Base-by-base conservation (phyloP, 2,888 invertebrate species). In the Synanthedon vespiformis region DNA sequence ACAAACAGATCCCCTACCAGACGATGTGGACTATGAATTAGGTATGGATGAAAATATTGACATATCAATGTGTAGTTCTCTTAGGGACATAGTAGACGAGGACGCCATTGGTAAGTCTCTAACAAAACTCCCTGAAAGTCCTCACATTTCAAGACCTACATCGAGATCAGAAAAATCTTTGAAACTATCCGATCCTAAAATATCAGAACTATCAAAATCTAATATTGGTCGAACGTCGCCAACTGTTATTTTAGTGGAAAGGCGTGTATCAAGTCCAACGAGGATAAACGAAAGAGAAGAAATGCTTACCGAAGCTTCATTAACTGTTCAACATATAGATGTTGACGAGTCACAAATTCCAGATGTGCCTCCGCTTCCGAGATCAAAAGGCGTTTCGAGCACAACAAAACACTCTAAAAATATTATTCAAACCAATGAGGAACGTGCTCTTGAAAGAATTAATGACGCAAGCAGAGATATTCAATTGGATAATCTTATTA, bases 1-100 rank as follows among this genome's bases (percentile, higher is more conserved):
- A 1, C 95, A 95, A 80, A 95, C 95, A 0, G 95, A 95, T 77
- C 94, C 95, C 0, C 73, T 95, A 48, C 94, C 94, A 0, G 94
- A 94, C 62, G 94, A 94, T 62, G 90, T 93, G 54, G 89, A 90
- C 58, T 91, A 91, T 67, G 92, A 93, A 66, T 79, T 89, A 61
- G 81, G 89, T 16, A 68, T 86, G 54, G 88, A 88, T 57, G 88
- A 86, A 57, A 78, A 82, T 64, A 60, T 86, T 44, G 82, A 87
- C 54, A 58, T 84, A 47, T 88, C 88, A 6, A 80, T 85, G 67
- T 80, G 83, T n/a, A 85, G 84, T 61, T 87, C 86, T 1, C 65
- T 87, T 52, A 71, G 77, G 57, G 87, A 87, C 56, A 79, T 87
- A 34, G 69, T 83, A 40, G 86, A 88, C 49, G 90, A 89, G 56